These are phyloP conservation scores for Catostylus mosaicus DNA, from an alignment of 30 jellyfish, hydroid and myxozoan species.

Conservation along the genomic window DNA sequence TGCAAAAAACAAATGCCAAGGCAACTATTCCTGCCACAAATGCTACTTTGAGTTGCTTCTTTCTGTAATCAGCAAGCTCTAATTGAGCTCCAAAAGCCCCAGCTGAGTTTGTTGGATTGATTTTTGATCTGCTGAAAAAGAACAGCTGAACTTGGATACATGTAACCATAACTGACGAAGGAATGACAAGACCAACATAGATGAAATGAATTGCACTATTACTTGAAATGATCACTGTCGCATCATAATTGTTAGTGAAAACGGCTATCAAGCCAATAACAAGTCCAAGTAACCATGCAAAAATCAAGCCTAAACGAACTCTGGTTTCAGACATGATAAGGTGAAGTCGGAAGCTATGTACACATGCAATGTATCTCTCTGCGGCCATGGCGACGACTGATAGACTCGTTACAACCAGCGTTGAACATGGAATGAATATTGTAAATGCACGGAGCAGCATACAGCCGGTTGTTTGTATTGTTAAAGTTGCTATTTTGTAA, in stretches of 20 bases:
- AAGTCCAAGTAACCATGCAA: slow-evolving; percentile 1
- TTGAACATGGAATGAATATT: not conserved
- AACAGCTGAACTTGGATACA: not conserved
- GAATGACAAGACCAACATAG: not conserved
- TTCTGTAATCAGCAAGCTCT: slow-evolving; percentile 3
- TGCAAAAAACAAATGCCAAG: not conserved
- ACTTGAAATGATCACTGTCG: not conserved
- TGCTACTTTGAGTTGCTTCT: slow-evolving; percentile 18
- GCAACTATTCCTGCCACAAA: not conserved
- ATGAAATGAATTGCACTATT: not conserved
- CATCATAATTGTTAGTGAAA: not conserved
- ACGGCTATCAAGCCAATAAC: not conserved
- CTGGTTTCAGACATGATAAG: not conserved
- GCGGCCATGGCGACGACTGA: slow-evolving; percentile 8
- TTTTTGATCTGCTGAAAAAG: not conserved
- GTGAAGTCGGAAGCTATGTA: slow-evolving; percentile 18
- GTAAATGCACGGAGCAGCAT: not conserved
- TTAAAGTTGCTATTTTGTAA: not conserved
- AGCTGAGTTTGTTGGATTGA: not conserved
- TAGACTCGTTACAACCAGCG: not conserved
- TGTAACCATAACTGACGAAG: not conserved
- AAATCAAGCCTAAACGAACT: not conserved
- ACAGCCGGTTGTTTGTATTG: not conserved
- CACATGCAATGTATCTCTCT: slow-evolving; percentile 30
- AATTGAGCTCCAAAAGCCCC: not conserved